Base-by-base conservation (phyloP, 64 coral and sea anemone genomes). In the Cladopsammia gracilis region DNA sequence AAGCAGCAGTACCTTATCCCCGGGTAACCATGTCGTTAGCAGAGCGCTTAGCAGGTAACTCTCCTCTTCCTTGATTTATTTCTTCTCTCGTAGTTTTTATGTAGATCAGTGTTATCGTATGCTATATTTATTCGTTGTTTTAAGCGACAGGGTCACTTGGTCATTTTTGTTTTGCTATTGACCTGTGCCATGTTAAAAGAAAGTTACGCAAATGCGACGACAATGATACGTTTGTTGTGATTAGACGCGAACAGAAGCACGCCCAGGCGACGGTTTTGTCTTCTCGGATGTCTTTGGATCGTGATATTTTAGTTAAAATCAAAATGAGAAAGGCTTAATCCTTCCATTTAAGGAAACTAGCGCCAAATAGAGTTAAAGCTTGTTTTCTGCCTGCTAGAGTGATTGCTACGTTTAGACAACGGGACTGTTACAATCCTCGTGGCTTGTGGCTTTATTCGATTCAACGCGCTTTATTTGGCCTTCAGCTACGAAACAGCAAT, bases 151-250 rank as follows among this genome's bases (percentile, higher is more conserved):
- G 58, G 62, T 83, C 80, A 83, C 77, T 80, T 82, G 53, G 53
- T 56, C 53, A 56, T 56, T 56, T 56, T 56, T 54, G 6, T 56
- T 56, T 56, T 26, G 46, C 47, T 75, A 48, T 83, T 83, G 80
- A 83, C 80, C 80, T 83, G 80, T 66, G 80, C 44, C 45, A 23
- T 59, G n/a, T 59, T 77, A 77, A 77, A 77, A 77, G 20, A 78
- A 19, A 79, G 23, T 15, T 83, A 26, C 45, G 18, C 58, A 83
- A 83, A 65, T 19, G 44, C 62, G 80, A 83, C 80, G 80, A 67
- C 47, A 67, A 83, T 83, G 61, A 24, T 62, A n/a, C 24, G 80
- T 83, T 83, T 83, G 80, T 83, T 62, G 20, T 83, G 15, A 83
- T 83, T 83, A 64, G 60, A 66, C 59, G 44, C 42, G 3, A 12